phyloP scores from a whole-genome alignment of 2,113 vertebrate genomes.

The Scytalopus superciliaris region DNA sequence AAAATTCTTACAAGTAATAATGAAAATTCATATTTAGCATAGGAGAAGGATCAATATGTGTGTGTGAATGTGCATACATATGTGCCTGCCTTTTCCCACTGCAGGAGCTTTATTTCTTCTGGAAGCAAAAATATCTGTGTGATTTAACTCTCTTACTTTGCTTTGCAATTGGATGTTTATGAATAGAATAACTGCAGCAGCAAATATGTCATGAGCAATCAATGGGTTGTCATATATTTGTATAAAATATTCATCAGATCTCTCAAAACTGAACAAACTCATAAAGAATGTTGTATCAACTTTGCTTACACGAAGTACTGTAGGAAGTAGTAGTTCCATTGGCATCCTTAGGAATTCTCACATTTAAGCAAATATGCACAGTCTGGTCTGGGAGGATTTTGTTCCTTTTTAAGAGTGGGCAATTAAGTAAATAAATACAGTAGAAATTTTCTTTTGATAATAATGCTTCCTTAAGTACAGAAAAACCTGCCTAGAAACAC shows the following conservation, averaged over 20 bases:
- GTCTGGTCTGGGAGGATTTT: not conserved
- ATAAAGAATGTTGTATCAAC: not conserved
- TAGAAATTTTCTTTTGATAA: not conserved
- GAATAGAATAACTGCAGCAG: not conserved
- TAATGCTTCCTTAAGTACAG: not conserved
- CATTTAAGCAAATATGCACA: not conserved
- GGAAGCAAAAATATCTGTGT: not conserved
- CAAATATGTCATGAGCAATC: slow-evolving; percentile 32
- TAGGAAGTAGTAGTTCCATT: not conserved
- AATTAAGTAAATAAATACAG: not conserved
- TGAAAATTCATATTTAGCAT: not conserved
- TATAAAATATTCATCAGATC: slow-evolving; percentile 41
- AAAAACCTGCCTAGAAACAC: not conserved
- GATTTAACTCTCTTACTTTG: not conserved
- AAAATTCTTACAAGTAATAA: not conserved
- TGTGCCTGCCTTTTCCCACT: not conserved
- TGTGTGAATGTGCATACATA: fast-evolving
- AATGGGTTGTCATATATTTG: slow-evolving; percentile 6
- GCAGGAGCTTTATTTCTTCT: not conserved
- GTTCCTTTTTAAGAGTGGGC: not conserved
- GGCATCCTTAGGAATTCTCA: not conserved
- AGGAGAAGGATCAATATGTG: not conserved
- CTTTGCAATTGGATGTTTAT: slow-evolving; percentile 4
- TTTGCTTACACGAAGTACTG: not conserved
- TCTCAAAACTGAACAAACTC: not conserved